Conservation (phyloP, 2,797 vertebrate genomes). For the Aeoliscus strigatus region DNA sequence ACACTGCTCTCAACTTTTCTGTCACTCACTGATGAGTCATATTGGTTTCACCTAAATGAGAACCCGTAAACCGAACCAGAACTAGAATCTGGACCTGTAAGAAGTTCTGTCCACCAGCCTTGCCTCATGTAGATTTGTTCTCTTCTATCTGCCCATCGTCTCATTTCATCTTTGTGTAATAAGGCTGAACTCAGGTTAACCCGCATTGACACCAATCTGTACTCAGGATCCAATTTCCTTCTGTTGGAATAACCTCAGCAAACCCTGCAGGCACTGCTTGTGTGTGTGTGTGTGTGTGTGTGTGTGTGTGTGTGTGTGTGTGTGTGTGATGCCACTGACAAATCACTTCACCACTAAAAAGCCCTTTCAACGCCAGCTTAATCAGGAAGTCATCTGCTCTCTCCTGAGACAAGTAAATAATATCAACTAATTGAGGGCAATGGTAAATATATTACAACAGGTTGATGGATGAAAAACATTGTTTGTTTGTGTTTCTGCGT, state of each 20-base stretch:
- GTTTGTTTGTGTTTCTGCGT: too few species aligned
- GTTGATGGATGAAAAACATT: too few species aligned
- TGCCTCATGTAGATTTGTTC: not conserved
- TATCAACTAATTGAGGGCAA: not conserved
- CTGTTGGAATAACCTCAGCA: slow-evolving; percentile 40
- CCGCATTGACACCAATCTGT: slow-evolving; percentile 53
- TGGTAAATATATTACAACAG: slow-evolving; percentile 4
- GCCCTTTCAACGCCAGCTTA: not conserved
- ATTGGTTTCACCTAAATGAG: too few species aligned
- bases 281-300: not conserved
- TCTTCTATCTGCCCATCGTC: not conserved
- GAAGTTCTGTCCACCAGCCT: not conserved
- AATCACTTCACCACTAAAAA: slow-evolving; percentile 4
- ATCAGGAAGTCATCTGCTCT: slow-evolving; percentile 1
- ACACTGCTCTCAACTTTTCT: not conserved
- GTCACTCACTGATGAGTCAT: slow-evolving; percentile 26
- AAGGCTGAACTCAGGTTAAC: slow-evolving; percentile 36
- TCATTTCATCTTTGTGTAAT: slow-evolving; percentile 31
- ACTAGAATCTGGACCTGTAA: too few species aligned
- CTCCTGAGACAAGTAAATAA: slow-evolving; percentile 1
- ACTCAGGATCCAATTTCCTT: slow-evolving; percentile 62
- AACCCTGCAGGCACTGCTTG: slow-evolving; percentile 3
- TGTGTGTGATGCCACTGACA: slow-evolving; percentile 9
- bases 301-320: not conserved
- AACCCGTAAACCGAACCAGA: too few species aligned